Percentiles rank a stretch among this genome's conserved stretches.
These are phyloP conservation scores for Diorhabda carinulata DNA, from an alignment of 1,140 invertebrate species.

Conservation along the genomic window DNA sequence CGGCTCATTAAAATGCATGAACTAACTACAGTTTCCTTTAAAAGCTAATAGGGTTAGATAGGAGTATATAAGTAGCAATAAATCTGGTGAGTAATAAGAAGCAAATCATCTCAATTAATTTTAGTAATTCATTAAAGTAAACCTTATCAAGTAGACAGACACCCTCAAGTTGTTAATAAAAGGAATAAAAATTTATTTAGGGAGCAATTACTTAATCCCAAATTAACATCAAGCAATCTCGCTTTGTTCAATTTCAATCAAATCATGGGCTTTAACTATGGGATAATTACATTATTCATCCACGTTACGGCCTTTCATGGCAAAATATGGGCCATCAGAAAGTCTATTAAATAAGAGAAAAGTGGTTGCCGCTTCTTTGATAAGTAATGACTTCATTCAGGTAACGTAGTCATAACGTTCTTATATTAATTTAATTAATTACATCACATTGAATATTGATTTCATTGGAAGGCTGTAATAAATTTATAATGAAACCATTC, in stretches of 20 bases:
- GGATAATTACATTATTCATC: conserved; percentile 2
- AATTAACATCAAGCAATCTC: neutral
- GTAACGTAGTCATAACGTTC: neutral
- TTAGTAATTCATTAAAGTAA: too few species aligned
- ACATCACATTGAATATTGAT: too few species aligned
- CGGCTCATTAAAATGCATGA: too few species aligned
- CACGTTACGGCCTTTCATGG: neutral
- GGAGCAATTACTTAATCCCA: neutral
- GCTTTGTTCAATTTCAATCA: neutral
- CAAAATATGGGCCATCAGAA: conserved; percentile 2
- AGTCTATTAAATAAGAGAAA: neutral
- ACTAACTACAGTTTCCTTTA: too few species aligned
- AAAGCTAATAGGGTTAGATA: too few species aligned
- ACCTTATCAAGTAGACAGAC: too few species aligned
- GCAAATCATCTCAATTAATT: too few species aligned
- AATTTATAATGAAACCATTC: too few species aligned
- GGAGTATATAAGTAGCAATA: too few species aligned
- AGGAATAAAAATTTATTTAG: neutral
- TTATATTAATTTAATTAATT: too few species aligned
- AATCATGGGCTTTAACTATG: conserved; percentile 2
- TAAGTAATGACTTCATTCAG: neutral
- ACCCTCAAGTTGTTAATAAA: neutral
- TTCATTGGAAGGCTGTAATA: too few species aligned
- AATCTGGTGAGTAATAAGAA: too few species aligned
- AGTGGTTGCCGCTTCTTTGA: neutral